phyloP scores from a whole-genome alignment of 2,888 invertebrate species.

The Acanthopleura granulata region DNA sequence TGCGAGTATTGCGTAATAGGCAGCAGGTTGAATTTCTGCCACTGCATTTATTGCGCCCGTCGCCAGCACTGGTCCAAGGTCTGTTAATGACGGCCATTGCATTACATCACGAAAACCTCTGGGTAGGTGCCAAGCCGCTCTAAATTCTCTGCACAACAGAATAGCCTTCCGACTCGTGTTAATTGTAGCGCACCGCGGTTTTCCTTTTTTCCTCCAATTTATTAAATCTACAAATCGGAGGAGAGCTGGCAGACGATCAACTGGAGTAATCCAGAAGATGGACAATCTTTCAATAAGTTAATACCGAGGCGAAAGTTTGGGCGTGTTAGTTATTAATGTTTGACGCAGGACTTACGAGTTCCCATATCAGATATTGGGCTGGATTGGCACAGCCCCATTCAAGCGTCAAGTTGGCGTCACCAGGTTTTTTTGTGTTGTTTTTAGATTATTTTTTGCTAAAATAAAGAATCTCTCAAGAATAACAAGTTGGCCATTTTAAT shows the following conservation, averaged over 20 bases:
- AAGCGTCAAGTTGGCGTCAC: background rate
- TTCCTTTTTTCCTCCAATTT: background rate
- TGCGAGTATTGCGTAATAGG: too few relatives aligned
- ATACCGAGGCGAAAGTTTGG: background rate
- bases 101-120: too few relatives aligned
- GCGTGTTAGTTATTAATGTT: background rate
- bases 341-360: background rate
- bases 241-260: background rate
- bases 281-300: background rate
- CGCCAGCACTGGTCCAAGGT: too few relatives aligned
- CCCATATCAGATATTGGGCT: background rate
- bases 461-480: background rate
- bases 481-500: background rate
- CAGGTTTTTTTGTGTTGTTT: too few relatives aligned
- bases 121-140: too few relatives aligned
- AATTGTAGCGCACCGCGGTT: too few relatives aligned
- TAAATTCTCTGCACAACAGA: too few relatives aligned
- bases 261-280: background rate
- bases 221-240: background rate
- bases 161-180: too few relatives aligned
- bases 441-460: too few relatives aligned
- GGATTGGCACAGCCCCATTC: background rate
- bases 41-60: too few relatives aligned
- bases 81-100: too few relatives aligned
- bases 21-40: too few relatives aligned